Base-by-base conservation (phyloP, 2,888 invertebrate genomes). In the Mimachlamys varia region DNA sequence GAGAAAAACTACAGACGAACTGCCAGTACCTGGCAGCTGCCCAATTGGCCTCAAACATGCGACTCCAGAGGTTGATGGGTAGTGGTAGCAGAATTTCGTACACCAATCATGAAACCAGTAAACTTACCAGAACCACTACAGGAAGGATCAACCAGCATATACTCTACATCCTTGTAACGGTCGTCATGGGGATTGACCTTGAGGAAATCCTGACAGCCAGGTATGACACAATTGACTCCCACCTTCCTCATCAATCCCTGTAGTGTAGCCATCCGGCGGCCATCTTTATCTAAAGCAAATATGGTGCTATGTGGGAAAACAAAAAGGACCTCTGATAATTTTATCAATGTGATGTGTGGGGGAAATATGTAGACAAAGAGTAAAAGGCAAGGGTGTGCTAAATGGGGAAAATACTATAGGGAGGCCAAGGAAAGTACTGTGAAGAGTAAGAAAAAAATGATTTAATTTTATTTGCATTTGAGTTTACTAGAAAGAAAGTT, bases 61-160 rank as follows among this genome's bases (percentile, higher is more conserved):
- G 50, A 12, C 50, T 12, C 15, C 7, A 15, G 15, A 50, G 15
- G 15, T 15, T 55, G 13, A 55, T 19, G 17, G 19, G 55, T 19
- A 55, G 17, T 55, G 55, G 10, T 17, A 19, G 12, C 13, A 55
- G 19, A 19, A 17, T 13, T 17, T 17, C 19, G 13, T 55, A 55
- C 55, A n/a, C 15, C 58, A 0, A 58, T 58, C 58, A 22, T 7
- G 12, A 12, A 53, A 7, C n/a, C 58, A 22, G n/a, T 19, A 37
- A n/a, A 44, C 92, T 90, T 92, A 96, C 99, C 99, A 96, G 99
- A 98, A 87, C 99, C 99, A 44, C 99, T 98, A 96, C 99, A 99
- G 90, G 99, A 98, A 0, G 99, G 99, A 97, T 99, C 99, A 0
- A 99, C 98, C n/a, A 99, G 97, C 94, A 99, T 98, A 95, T 98